Evolutionary conservation across 2,113 vertebrate genomes (phyloP), one percentile per base, ranked within the genome.

Genomic region (Epinephelus moara): DNA sequence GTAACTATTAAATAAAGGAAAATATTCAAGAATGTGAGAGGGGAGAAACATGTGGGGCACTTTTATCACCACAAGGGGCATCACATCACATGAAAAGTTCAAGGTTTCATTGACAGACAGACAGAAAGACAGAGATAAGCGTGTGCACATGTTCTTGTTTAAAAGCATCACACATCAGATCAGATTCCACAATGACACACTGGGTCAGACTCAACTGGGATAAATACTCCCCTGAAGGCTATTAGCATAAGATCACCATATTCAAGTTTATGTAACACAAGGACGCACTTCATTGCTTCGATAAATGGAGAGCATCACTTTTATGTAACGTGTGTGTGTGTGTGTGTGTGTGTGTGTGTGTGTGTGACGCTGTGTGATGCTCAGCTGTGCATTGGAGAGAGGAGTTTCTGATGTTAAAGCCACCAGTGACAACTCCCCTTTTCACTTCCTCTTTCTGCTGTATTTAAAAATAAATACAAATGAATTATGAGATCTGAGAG

Each of bases 181-280:
- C 2, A 49, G 10, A 37, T n/a, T n/a, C 61, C 2, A n/a, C 30
- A 33, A 4, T 37, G 17, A 25, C 21, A 25, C 14, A 50, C 10
- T 2, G 6, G 57, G 21, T 14, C 47, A 53, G 27, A 40, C 61
- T 17, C 27, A 42, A 5, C 56, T 21, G 62, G 11, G 50, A 64
- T 75, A 70, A 23, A 68, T 10, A 14, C 30, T 50, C 4, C 10
- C 15, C 61, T 30, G 33, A 45, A 53, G 14, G 21, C 27, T 61
- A 27, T 75, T 50, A 61, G 47, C 21, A 60, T 70, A 27, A 70
- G 23, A 27, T 72, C 56, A 73, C 14, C 21, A 61, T 56, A 18
- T 70, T 73, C 45, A 78, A 19, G 30, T 87, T 85, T 76, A 83
- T 82, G 50, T 74, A 86, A 86, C 66, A 80, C 55, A 79, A 74